Conservation (phyloP, 2,113 vertebrate species). For the Menura novaehollandiae region DNA sequence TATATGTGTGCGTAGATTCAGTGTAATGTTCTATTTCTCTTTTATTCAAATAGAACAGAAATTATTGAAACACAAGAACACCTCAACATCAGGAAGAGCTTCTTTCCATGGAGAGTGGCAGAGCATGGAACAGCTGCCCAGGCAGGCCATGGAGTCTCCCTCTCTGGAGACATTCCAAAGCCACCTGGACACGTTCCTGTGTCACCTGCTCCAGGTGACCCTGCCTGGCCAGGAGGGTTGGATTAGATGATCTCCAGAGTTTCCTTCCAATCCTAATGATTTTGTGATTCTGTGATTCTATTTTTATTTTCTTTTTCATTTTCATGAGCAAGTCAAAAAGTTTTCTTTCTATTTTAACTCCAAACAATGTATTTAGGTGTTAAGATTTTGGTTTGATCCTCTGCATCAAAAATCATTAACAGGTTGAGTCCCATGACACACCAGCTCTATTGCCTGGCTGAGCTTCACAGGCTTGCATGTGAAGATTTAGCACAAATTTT, state of each 20-base stretch:
- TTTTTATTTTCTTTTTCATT: background rate
- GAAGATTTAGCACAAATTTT: background rate
- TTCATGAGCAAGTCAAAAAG: background rate
- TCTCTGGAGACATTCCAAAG: background rate
- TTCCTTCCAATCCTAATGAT: background rate
- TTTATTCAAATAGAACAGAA: background rate
- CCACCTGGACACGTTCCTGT: rapidly evolving
- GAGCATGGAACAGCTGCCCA: background rate
- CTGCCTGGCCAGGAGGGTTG: background rate
- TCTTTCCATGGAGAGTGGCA: background rate
- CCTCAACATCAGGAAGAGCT: background rate
- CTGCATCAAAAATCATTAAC: background rate
- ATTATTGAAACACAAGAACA: background rate
- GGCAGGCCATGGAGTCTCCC: background rate
- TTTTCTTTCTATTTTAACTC: background rate
- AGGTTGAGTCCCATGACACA: background rate
- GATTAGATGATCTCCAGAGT: background rate
- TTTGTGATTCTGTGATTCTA: background rate
- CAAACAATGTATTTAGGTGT: background rate
- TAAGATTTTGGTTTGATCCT: background rate
- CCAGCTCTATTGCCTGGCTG: background rate
- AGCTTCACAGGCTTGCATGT: background rate
- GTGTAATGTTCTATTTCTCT: background rate
- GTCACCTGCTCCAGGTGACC: background rate
- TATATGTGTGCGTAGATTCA: background rate